A percentile compares a stretch with the other conserved stretches of the same genome.
These are phyloP conservation scores for Diarsia rubi DNA, from an alignment of 2,888 invertebrate species.

Conservation along the genomic window DNA sequence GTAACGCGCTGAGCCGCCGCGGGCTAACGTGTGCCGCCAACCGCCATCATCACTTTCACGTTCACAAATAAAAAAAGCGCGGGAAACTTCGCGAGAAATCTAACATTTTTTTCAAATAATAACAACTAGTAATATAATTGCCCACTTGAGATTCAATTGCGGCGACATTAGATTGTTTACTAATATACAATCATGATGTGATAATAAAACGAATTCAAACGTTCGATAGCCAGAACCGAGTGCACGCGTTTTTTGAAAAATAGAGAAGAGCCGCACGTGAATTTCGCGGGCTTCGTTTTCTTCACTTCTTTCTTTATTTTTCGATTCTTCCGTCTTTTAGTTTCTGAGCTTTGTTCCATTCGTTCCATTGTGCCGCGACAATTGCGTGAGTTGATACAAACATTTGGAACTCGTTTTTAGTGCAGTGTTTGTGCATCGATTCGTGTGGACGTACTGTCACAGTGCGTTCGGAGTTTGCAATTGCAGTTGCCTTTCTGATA, in stretches of 20 bases:
- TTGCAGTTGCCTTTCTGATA: slow-evolving; percentile 68
- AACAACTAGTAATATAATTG: slow-evolving; percentile 61
- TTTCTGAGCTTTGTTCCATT: slow-evolving; percentile 57
- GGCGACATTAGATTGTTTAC: slow-evolving; percentile 76
- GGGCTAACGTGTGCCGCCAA: slow-evolving; percentile 81
- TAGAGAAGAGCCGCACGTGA: slow-evolving; percentile 60
- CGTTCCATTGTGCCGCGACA: slow-evolving; percentile 49
- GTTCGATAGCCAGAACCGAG: slow-evolving; percentile 57
- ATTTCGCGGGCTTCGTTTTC: slow-evolving; percentile 66
- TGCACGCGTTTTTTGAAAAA: slow-evolving; percentile 63
- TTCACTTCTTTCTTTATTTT: slow-evolving; percentile 73
- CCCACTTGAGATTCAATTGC: slow-evolving; percentile 69
- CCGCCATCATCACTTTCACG: slow-evolving; percentile 82
- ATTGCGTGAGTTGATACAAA: slow-evolving; percentile 50
- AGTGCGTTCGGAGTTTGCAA: slow-evolving; percentile 61
- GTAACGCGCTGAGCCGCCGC: slow-evolving; percentile 77
- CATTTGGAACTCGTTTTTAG: slow-evolving; percentile 60
- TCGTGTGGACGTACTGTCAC: slow-evolving; percentile 62
- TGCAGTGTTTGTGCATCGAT: slow-evolving; percentile 71
- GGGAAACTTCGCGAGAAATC: slow-evolving; percentile 79
- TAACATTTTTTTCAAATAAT: slow-evolving; percentile 72
- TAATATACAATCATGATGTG: slow-evolving; percentile 80
- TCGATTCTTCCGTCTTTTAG: slow-evolving; percentile 67
- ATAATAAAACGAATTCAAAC: slow-evolving; percentile 72
- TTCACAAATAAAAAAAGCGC: slow-evolving; percentile 78